Conservation (phyloP, 30 jellyfish, hydroid and myxozoan species). For the Mastigias papua region DNA sequence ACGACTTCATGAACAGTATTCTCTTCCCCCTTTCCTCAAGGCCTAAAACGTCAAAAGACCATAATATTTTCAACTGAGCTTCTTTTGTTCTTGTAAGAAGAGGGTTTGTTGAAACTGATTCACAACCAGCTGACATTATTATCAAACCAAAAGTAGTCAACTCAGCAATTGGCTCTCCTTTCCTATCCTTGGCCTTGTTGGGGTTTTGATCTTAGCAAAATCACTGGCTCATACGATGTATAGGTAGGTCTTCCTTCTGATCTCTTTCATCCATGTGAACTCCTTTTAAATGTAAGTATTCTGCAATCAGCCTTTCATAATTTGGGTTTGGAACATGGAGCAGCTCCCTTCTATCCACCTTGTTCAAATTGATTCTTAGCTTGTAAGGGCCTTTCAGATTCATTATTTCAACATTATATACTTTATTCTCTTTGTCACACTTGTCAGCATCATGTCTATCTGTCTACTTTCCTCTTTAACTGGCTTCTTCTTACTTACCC, state of each 20-base stretch:
- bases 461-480: conserved; percentile 6
- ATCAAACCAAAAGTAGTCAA: conserved; percentile 71
- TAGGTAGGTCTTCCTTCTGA: conserved; percentile 55
- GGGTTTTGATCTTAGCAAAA: conserved; percentile 51
- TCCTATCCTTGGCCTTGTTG: conserved; percentile 47
- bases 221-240: conserved; percentile 65
- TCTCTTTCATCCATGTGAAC: conserved; percentile 32
- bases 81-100: conserved; percentile 9
- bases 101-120: conserved; percentile 13
- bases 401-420: conserved; percentile 10
- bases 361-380: conserved; percentile 29
- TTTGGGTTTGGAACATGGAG: conserved; percentile 64
- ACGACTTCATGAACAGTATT: no score
- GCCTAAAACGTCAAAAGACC: conserved; percentile 67
- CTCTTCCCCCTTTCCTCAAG: conserved; percentile 2
- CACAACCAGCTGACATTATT: conserved; percentile 63
- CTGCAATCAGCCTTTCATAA: conserved; percentile 9
- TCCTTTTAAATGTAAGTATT: conserved; percentile 61
- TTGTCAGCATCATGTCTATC: conserved; percentile 52
- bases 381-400: conserved; percentile 14
- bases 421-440: conserved; percentile 24
- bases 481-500: conserved; percentile 16
- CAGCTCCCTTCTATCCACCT: conserved; percentile 37
- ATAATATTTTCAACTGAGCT: conserved; percentile 21
- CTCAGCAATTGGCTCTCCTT: conserved; percentile 73